Percentiles rank a stretch among this genome's conserved stretches.
Evolutionary conservation across 1,140 invertebrate genomes (phyloP).

Genomic region (Danaus plexippus): DNA sequence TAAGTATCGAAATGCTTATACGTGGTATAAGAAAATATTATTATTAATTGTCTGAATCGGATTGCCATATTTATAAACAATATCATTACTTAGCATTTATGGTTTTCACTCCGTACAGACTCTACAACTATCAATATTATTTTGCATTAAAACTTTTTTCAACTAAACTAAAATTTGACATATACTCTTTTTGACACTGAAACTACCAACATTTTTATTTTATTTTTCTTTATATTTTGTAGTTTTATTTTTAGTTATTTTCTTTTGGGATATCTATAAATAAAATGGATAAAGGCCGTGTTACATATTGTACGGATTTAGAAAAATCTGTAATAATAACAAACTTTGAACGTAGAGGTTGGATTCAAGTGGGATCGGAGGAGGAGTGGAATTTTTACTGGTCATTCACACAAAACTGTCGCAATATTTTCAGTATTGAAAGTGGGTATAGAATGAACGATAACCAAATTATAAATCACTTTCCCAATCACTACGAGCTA

Average conservation of each 20-base stretch:
- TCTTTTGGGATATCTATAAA: neutral
- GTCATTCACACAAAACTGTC: constrained; percentile 91
- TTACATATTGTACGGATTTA: constrained; percentile 90
- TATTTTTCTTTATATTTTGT: neutral
- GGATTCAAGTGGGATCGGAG: constrained; percentile 91
- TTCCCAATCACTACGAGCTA: constrained; percentile 95
- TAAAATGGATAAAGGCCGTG: constrained; percentile 28
- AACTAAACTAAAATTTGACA: constrained; percentile 77
- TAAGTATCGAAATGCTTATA: no score
- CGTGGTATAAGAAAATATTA: no score
- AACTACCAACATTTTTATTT: no score
- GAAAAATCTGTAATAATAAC: constrained; percentile 95
- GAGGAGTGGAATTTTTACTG: constrained; percentile 99
- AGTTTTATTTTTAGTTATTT: neutral
- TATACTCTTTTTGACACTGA: constrained; percentile 43
- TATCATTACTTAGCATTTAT: no score
- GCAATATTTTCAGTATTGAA: constrained; percentile 93
- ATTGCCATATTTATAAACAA: no score
- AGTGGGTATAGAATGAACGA: constrained; percentile 92
- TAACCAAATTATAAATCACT: constrained; percentile 93
- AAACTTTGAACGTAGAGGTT: constrained; percentile 95
- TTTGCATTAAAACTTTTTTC: constrained; percentile 68
- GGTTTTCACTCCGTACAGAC: no score
- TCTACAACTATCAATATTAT: neutral
- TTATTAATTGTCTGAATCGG: no score